Conservation (phyloP, 1,140 invertebrate genomes). For the Asobara japonica region DNA sequence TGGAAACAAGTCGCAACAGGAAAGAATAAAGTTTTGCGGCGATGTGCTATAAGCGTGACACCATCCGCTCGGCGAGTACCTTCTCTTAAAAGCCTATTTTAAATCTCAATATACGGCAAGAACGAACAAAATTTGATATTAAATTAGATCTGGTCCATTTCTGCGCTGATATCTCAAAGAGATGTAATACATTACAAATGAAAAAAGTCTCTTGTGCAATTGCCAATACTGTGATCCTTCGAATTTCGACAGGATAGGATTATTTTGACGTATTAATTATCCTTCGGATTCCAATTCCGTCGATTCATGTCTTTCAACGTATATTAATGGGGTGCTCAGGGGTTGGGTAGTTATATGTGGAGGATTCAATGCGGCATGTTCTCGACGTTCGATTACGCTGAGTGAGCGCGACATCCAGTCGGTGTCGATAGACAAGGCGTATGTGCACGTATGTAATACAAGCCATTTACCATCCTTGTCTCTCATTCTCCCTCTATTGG, state of each 20-base stretch:
- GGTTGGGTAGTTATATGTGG: conserved; percentile 12
- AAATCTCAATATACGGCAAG: too few relatives aligned
- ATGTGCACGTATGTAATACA: conserved; percentile 16
- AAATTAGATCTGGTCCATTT: too few relatives aligned
- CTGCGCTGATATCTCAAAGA: too few relatives aligned
- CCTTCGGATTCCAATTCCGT: conserved; percentile 8
- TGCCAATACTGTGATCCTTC: background rate
- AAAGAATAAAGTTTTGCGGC: too few relatives aligned
- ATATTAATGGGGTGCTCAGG: background rate
- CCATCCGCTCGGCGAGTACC: too few relatives aligned
- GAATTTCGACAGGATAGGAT: background rate
- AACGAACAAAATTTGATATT: too few relatives aligned
- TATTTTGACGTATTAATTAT: conserved; percentile 27
- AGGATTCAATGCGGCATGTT: conserved; percentile 28
- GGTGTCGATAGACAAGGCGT: background rate
- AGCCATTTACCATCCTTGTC: background rate
- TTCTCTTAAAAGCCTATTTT: too few relatives aligned
- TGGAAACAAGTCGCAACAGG: too few relatives aligned
- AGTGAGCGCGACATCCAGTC: conserved; percentile 11
- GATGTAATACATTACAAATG: too few relatives aligned
- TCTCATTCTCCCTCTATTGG: background rate
- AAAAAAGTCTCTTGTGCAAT: too few relatives aligned
- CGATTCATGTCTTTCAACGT: conserved; percentile 20
- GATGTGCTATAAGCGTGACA: too few relatives aligned
- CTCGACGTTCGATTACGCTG: conserved; percentile 28